A percentile compares a stretch with the other conserved stretches of the same genome.
Evolutionary conservation across 2,888 invertebrate species (phyloP).

Genomic region (Loripinus fragilis): DNA sequence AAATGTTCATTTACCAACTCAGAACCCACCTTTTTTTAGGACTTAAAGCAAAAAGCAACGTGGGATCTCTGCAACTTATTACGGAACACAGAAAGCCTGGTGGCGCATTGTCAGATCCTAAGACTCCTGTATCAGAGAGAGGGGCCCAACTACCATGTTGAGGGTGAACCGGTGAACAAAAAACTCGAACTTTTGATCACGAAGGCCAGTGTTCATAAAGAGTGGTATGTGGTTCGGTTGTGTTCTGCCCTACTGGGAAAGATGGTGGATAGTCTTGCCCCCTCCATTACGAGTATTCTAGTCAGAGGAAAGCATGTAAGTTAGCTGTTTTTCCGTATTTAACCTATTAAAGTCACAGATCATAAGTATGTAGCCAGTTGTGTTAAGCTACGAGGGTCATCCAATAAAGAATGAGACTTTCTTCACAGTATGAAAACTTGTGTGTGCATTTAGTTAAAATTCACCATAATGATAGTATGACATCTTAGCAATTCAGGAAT

Average conservation of each 20-base stretch:
- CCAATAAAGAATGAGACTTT: no score
- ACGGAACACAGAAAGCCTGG: constrained; percentile 88
- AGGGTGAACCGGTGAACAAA: constrained; percentile 83
- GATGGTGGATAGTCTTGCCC: constrained; percentile 98
- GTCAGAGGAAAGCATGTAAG: constrained; percentile 98
- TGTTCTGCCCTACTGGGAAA: constrained; percentile 97
- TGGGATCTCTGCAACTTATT: constrained; percentile 90
- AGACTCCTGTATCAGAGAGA: constrained; percentile 91
- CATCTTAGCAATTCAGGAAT: no score
- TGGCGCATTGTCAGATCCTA: constrained; percentile 92
- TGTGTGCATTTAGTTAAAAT: no score
- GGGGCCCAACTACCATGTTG: constrained; percentile 91
- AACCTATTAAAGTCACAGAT: neutral
- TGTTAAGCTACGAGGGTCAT: no score
- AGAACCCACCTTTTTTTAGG: constrained; percentile 61
- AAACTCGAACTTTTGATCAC: constrained; percentile 83
- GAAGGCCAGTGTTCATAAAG: constrained; percentile 79
- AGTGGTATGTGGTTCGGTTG: constrained; percentile 93
- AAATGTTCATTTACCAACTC: neutral
- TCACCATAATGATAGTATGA: no score
- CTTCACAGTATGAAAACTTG: no score
- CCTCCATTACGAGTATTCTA: constrained; percentile 98
- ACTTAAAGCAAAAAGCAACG: constrained; percentile 88
- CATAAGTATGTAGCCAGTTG: no score
- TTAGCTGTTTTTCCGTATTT: constrained; percentile 9